Evolutionary conservation across 2,113 vertebrate genomes (phyloP).

Genomic region (Psophia crepitans): DNA sequence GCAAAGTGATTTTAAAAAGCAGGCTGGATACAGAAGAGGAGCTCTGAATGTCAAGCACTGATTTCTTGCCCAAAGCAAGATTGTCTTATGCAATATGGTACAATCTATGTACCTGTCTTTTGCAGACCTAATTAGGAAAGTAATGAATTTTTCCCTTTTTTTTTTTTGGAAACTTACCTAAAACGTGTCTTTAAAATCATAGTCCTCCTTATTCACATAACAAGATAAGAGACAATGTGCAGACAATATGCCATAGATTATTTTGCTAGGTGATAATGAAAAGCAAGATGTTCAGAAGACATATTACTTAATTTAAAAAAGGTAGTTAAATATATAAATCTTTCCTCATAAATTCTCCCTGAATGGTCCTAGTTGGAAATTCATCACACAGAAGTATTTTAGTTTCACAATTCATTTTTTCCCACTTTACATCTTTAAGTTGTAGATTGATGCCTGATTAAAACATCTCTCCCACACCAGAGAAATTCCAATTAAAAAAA

Average conservation of each 20-base stretch:
- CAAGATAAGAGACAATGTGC: not conserved
- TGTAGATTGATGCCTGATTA: constrained; percentile 41
- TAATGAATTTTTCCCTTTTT: not conserved
- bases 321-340: constrained; percentile 2
- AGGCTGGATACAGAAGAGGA: not conserved
- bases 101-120: not conserved
- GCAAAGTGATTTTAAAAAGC: not conserved
- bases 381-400: not conserved
- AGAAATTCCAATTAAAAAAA: constrained; percentile 57
- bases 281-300: constrained; percentile 45
- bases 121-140: not conserved
- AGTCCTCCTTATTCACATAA: not conserved
- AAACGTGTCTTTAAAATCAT: not conserved
- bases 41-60: not conserved
- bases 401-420: constrained; percentile 12
- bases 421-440: not conserved
- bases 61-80: constrained; percentile 4
- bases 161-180: not conserved
- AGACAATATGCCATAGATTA: not conserved
- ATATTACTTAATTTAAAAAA: constrained; percentile 2
- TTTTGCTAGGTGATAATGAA: constrained; percentile 28
- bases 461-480: not conserved
- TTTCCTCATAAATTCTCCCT: not conserved
- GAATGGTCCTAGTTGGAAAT: not conserved
- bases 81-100: not conserved